Base-by-base conservation (phyloP, 2,797 vertebrate genomes). In the Meda fulgida region DNA sequence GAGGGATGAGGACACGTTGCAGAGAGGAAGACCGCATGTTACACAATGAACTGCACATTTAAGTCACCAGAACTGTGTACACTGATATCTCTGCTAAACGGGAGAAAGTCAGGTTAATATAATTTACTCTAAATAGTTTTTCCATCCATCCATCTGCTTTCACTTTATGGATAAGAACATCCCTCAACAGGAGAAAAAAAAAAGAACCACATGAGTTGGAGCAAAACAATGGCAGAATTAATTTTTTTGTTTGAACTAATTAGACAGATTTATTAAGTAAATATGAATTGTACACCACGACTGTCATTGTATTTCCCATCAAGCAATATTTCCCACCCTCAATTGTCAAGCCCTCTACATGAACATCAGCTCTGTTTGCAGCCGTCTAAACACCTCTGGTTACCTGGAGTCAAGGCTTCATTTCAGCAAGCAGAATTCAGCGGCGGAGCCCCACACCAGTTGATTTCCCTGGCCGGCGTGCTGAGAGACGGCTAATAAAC, bases 401-500 rank as follows among this genome's bases (percentile, higher is more conserved):
- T 70, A 70, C 82, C 65, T 34, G 65, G 46, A 43, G 48, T 73
- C 73, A 77, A 78, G 48, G 73, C 69, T 69, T 84, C 7, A 69
- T 78, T 78, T 84, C 65, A 69, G 36, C 48, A 70, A 84, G 55
- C 82, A 77, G 43, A 83, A 75, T 66, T 53, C 5, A 40, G 43
- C 4, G 1, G 34, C 2, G n/a, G 40, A 83, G 46, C 31, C 31
- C 55, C 60, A 31, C 72, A 26, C 34, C 60, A 38, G 34, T 70
- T 84, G 82, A 84, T 84, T 84, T 84, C 82, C 82, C 82, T 55
- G 48, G 48, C 65, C 9, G 38, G 48, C 31, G 0, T 70, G 82
- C 73, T 67, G 65, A 46, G 82, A 78, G 82, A 84, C 3, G 51
- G 63, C 48, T 84, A 84, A 78, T 70, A 84, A 58, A 84, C 63